Conservation (phyloP, 2,113 vertebrate species). For the Circaetus gallicus region DNA sequence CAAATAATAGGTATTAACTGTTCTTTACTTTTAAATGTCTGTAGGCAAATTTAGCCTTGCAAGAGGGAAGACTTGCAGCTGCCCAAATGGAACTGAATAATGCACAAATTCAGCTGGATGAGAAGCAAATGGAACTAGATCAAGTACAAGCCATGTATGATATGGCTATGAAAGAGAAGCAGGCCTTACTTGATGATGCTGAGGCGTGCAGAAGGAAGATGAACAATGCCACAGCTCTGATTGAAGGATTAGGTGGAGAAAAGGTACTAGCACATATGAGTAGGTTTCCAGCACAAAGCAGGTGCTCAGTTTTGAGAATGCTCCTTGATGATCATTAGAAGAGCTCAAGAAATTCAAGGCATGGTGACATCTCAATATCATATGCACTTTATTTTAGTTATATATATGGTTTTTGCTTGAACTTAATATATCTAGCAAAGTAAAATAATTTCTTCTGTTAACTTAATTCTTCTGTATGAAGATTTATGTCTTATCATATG, state of each 20-base stretch:
- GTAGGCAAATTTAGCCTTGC: constrained; percentile 80
- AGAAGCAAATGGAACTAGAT: constrained; percentile 80
- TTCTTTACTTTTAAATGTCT: neutral
- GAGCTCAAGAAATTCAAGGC: neutral
- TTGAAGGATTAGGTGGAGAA: constrained; percentile 81
- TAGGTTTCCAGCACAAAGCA: neutral
- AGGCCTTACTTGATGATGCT: constrained; percentile 78
- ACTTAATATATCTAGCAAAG: neutral
- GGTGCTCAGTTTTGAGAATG: neutral
- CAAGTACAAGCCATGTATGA: constrained; percentile 81
- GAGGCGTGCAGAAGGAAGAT: constrained; percentile 79
- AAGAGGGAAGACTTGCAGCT: constrained; percentile 76
- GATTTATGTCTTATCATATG: neutral
- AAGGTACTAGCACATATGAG: constrained; percentile 65
- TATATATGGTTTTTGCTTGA: neutral
- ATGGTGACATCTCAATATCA: neutral
- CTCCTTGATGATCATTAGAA: fast-evolving
- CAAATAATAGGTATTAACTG: neutral
- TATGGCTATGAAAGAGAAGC: constrained; percentile 79
- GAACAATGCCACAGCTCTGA: constrained; percentile 80
- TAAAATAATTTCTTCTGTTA: neutral
- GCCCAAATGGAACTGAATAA: constrained; percentile 75
- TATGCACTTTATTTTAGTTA: neutral
- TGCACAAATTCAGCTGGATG: constrained; percentile 80
- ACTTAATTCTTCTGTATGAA: neutral